Base-by-base conservation (phyloP, 2,888 invertebrate genomes). In the Cheilosia grossa region DNA sequence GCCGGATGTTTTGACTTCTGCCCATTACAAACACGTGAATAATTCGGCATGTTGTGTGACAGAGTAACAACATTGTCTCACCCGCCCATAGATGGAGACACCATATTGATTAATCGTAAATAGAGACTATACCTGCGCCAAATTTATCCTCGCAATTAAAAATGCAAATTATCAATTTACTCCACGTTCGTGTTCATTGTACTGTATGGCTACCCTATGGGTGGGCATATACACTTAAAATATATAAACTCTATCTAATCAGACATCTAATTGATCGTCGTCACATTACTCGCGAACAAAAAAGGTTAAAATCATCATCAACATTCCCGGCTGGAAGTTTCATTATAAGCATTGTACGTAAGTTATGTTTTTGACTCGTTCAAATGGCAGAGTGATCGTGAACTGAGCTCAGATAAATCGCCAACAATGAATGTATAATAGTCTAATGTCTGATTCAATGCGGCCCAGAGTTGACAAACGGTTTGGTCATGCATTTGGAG, bases 291-390 rank as follows among this genome's bases (percentile, higher is more conserved):
- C 15, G 30, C 47, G 10, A 54, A 58, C 83, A 40, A 69, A 83
- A 66, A 83, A 83, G 83, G 83, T 75, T 83, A 80, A 80, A 66
- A 58, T 59, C 54, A 70, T 75, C 80, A 83, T 83, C 80, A 80
- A 53, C 69, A 80, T 83, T 80, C 83, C 56, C 51, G 30, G 54
- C 75, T 59, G 51, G 69, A 53, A 54, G 69, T 59, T 66, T 66
- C 15, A 66, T 51, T 67, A 83, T 83, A 64, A 58, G 56, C 9
- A 74, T 15, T 69, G 15, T 47, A 59, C 72, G 67, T 74, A 75
- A 53, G 69, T 67, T 61, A 67, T 33, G 64, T 47, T 63, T 66
- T 66, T 56, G 72, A 37, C 27, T 75, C 51, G 81, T 42, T 56
- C 67, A 51, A 30, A 51, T 21, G 58, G 6, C 6, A 13, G 40